Base-by-base conservation (phyloP, 2,888 invertebrate genomes). In the Drosophila rubida region DNA sequence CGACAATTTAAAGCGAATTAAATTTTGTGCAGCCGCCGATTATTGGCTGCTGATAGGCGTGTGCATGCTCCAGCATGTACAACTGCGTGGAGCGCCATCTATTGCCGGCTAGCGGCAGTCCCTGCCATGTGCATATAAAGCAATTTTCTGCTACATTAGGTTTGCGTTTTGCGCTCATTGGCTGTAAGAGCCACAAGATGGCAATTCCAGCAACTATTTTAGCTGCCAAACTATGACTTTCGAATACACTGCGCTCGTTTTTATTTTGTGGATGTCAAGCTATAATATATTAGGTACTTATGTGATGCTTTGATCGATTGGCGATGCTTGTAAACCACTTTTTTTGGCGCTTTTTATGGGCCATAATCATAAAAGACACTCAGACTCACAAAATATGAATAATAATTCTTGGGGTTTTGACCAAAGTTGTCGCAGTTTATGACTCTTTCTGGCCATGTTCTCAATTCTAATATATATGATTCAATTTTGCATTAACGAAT, bases 1-100 rank as follows among this genome's bases (percentile, higher is more conserved):
- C 88, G 88, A 80, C 84, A 84, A 84, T 88, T 84, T 84, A 87
- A 86, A 77, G 84, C 84, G 78, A 88, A 84, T 84, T 84, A 88
- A 80, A 86, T 80, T 86, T 83, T 72, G 59, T 71, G 69, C 62
- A 73, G 69, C 57, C 58, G 72, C 45, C 73, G 86, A 85, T 82
- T 85, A 87, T 87, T 85, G 82, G 74, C 69, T 82, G 88, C 74
- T 55, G 87, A 87, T 82, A 82, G 85, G 87, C 76, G 65, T 64
- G 65, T 57, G 50, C 30, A 64, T 46, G 55, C 39, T 5, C 16
- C 62, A 51, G 45, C 30, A 64, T 46, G 55, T 57, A 5, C 16
- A 16, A 14, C 30, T 42, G 39, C 39, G 19, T 37, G 44, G 49
- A 61, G 53, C 78, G 61, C 73, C 87, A 79, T 75, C 87, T 86